Evolutionary conservation across 1,140 invertebrate genomes (phyloP).

Genomic region (Lordiphosa mommai): DNA sequence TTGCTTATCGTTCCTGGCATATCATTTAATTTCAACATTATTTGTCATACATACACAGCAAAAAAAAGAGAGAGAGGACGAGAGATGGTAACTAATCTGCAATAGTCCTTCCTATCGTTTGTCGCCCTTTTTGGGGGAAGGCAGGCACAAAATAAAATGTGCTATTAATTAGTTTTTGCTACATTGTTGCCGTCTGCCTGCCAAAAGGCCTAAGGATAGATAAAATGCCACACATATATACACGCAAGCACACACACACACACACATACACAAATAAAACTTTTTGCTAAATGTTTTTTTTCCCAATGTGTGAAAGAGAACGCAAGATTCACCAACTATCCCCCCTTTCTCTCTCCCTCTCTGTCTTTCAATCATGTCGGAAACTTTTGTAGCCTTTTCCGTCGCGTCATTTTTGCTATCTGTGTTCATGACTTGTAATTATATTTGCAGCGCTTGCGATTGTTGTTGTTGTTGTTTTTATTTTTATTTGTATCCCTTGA

Average conservation of each 20-base stretch:
- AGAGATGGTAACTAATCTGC: constrained; percentile 29
- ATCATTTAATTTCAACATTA: constrained; percentile 77
- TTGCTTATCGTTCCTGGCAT: constrained; percentile 62
- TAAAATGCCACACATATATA: constrained; percentile 41
- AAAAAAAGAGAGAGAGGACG: not conserved
- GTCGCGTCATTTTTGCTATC: constrained; percentile 55
- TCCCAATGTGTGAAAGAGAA: not conserved
- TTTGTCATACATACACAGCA: constrained; percentile 51
- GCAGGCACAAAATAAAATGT: constrained; percentile 66
- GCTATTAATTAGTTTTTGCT: constrained; percentile 74
- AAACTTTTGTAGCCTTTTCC: constrained; percentile 49
- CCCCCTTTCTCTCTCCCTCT: not conserved
- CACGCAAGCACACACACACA: too few relatives aligned
- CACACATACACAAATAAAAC: too few relatives aligned
- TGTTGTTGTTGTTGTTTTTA: constrained; percentile 14
- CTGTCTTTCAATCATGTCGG: constrained; percentile 18
- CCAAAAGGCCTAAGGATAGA: constrained; percentile 51
- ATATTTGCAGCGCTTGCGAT: constrained; percentile 36
- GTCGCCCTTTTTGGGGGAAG: constrained; percentile 33
- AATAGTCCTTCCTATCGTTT: not conserved
- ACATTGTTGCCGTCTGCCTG: constrained; percentile 31
- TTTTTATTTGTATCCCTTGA: constrained; percentile 42
- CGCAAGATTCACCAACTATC: not conserved
- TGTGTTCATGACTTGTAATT: constrained; percentile 71
- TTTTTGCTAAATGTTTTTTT: not conserved